A percentile compares a stretch with the other conserved stretches of the same genome.
These are phyloP conservation scores for Echinops telfairi DNA, from an alignment of 2,113 vertebrate genomes.

Conservation along the genomic window DNA sequence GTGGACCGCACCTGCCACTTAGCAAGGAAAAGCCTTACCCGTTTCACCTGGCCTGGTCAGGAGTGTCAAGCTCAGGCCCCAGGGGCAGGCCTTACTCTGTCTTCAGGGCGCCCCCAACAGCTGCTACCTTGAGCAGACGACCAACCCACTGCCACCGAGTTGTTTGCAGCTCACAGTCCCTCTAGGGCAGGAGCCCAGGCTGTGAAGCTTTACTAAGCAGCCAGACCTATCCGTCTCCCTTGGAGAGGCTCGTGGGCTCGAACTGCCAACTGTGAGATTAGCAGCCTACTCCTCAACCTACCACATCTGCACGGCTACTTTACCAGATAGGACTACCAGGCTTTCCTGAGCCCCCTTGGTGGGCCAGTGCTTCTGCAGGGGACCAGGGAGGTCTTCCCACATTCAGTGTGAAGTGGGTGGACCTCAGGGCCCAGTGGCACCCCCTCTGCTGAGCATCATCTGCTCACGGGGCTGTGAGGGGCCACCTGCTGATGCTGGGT, in stretches of 20 bases:
- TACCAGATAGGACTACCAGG: not conserved
- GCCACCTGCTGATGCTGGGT: not conserved
- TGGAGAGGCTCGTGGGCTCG: too few relatives aligned
- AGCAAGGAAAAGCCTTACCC: not conserved
- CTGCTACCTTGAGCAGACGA: too few relatives aligned
- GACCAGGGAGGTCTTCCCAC: not conserved
- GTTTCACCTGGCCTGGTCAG: not conserved
- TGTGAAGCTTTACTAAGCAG: too few relatives aligned
- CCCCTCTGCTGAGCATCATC: not conserved
- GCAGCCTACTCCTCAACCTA: too few relatives aligned
- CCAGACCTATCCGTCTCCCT: too few relatives aligned
- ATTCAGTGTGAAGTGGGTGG: not conserved
- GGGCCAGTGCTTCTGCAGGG: not conserved
- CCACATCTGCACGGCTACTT: too few relatives aligned
- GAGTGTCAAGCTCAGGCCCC: not conserved
- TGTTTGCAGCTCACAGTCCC: too few relatives aligned
- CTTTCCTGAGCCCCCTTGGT: not conserved
- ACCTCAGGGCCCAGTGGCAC: not conserved
- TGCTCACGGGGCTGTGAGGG: not conserved
- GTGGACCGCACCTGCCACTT: too few relatives aligned
- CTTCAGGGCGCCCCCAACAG: too few relatives aligned
- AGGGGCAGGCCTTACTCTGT: not conserved
- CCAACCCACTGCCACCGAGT: too few relatives aligned
- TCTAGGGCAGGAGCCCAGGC: too few relatives aligned
- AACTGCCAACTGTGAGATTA: too few relatives aligned